These are phyloP conservation scores for Onychomys leucogaster DNA, from an alignment of 2,797 vertebrate genomes.

Conservation along the genomic window DNA sequence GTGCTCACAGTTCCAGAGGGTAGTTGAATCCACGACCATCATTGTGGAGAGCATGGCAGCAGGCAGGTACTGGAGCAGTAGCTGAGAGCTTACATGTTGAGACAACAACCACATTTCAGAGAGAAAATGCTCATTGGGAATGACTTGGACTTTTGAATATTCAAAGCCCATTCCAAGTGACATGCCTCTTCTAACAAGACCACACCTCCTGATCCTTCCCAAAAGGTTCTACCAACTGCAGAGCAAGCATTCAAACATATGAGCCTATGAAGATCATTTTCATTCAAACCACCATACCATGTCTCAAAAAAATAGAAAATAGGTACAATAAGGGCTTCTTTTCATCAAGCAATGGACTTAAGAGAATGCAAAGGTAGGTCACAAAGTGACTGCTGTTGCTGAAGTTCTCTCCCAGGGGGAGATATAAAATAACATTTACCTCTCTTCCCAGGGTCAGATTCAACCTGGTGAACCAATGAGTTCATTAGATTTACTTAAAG, in stretches of 20 bases:
- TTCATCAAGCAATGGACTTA: constrained; percentile 4
- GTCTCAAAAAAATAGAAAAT: background rate
- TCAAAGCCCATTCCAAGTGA: background rate
- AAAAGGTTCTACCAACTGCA: background rate
- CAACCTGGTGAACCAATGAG: background rate
- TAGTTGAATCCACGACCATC: background rate
- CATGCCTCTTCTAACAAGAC: background rate
- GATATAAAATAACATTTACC: background rate
- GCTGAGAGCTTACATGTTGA: background rate
- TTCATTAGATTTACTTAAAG: background rate
- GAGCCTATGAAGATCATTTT: background rate
- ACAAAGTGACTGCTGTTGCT: background rate
- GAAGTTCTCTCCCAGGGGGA: background rate
- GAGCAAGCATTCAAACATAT: background rate
- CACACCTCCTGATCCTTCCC: background rate
- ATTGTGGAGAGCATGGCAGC: background rate
- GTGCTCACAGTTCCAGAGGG: background rate
- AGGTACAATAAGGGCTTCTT: background rate
- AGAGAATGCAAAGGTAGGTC: background rate
- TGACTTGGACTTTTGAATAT: background rate
- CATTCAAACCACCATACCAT: background rate
- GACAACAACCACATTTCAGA: background rate
- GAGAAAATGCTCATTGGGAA: background rate
- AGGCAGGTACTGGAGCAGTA: background rate
- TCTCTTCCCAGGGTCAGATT: background rate